Conservation (phyloP, 2,113 vertebrate species). For the Jacana jacana region DNA sequence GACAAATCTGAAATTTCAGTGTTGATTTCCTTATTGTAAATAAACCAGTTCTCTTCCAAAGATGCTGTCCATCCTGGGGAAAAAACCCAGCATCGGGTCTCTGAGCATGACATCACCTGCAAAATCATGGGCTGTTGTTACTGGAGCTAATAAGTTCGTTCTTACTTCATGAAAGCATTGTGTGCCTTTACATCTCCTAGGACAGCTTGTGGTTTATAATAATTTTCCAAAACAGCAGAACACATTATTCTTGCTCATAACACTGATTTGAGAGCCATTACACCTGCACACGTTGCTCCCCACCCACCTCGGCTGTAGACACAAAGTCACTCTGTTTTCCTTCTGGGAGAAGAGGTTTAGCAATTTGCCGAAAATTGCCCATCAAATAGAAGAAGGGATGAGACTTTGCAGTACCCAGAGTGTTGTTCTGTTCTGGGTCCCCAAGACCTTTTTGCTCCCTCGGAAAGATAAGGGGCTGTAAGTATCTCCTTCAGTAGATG, state of each 20-base stretch:
- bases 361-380: neutral
- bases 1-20: neutral
- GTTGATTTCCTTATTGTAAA: neutral
- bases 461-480: neutral
- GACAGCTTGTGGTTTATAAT: conserved; percentile 11
- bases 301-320: no score
- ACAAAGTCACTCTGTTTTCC: neutral
- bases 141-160: neutral
- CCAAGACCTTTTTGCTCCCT: neutral
- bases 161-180: neutral
- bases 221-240: neutral
- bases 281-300: neutral
- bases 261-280: neutral
- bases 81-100: neutral
- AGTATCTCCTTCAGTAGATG: neutral
- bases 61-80: neutral
- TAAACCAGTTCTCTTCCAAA: neutral
- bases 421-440: neutral
- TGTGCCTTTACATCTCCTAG: neutral
- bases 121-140: neutral
- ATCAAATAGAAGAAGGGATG: neutral
- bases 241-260: neutral
- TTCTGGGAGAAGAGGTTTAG: neutral
- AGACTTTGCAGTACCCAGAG: neutral
- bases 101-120: neutral